These are phyloP conservation scores for Agelastica alni DNA, from an alignment of 2,888 invertebrate species.

Conservation along the genomic window DNA sequence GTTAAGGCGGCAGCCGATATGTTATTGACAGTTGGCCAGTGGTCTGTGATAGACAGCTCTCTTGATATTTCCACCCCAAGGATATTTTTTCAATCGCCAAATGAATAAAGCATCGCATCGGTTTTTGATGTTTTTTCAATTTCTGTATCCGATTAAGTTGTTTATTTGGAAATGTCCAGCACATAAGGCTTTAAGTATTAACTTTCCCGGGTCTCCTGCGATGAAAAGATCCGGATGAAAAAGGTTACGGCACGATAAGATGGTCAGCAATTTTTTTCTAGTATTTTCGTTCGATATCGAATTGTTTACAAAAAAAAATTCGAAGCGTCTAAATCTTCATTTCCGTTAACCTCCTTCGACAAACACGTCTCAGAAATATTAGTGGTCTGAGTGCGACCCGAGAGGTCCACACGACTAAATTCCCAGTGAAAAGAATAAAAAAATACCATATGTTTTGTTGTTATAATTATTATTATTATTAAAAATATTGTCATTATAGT, in stretches of 20 bases:
- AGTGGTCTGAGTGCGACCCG: too few species aligned
- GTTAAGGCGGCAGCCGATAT: constrained; percentile 25
- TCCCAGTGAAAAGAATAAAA: too few species aligned
- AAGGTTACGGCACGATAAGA: constrained; percentile 1
- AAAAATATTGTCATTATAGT: too few species aligned
- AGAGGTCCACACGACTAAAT: too few species aligned
- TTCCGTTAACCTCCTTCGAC: too few species aligned
- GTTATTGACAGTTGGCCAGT: constrained; percentile 50
- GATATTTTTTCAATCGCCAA: constrained; percentile 44
- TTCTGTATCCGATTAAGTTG: constrained; percentile 53
- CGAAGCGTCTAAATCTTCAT: too few species aligned
- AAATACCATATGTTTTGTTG: too few species aligned
- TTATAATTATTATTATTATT: too few species aligned
- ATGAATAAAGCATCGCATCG: constrained; percentile 45
- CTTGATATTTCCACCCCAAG: constrained; percentile 43
- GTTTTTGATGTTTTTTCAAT: constrained; percentile 53
- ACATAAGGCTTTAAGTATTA: constrained; percentile 39
- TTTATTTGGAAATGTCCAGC: constrained; percentile 49
- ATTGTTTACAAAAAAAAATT: not conserved
- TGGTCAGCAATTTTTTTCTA: not conserved
- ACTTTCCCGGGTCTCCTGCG: constrained; percentile 16
- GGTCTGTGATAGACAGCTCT: constrained; percentile 48
- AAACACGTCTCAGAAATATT: too few species aligned
- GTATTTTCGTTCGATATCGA: not conserved
- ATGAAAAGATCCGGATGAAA: constrained; percentile 2